Conservation (phyloP, 2,113 vertebrate genomes). For the Ellobius talpinus region DNA sequence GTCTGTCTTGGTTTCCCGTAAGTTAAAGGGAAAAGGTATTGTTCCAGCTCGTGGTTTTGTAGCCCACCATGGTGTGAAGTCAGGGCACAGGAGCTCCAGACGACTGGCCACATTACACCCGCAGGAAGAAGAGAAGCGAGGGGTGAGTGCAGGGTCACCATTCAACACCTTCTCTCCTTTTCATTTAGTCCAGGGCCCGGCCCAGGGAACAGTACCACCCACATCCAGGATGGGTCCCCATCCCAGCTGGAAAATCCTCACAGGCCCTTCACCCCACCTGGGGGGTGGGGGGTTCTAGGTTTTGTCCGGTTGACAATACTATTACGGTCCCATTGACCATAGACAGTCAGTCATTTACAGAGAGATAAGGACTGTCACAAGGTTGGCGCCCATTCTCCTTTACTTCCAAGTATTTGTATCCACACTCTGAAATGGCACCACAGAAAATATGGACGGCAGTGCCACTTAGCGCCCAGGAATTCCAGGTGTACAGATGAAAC, state of each 20-base stretch:
- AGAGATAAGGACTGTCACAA: not conserved
- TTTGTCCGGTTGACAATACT: not conserved
- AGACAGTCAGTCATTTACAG: not conserved
- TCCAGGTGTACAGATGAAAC: not conserved
- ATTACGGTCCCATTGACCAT: not conserved
- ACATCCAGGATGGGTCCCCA: not conserved
- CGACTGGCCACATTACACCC: no score
- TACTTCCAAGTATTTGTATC: not conserved
- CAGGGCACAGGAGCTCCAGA: not conserved
- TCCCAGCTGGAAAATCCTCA: not conserved
- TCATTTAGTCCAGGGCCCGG: no score
- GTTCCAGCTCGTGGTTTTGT: not conserved
- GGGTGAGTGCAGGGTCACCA: not conserved
- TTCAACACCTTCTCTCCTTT: not conserved
- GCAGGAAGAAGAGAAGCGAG: not conserved
- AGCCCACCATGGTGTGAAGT: not conserved
- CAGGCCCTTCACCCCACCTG: fast-evolving
- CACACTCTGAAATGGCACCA: not conserved
- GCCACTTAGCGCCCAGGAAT: not conserved
- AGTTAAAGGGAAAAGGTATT: not conserved
- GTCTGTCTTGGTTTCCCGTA: not conserved
- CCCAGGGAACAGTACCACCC: not conserved
- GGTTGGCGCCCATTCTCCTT: not conserved
- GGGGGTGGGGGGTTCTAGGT: no score
- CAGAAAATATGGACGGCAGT: not conserved